phyloP scores from a whole-genome alignment of 2,888 invertebrate genomes.

The Drosophila lacicola region DNA sequence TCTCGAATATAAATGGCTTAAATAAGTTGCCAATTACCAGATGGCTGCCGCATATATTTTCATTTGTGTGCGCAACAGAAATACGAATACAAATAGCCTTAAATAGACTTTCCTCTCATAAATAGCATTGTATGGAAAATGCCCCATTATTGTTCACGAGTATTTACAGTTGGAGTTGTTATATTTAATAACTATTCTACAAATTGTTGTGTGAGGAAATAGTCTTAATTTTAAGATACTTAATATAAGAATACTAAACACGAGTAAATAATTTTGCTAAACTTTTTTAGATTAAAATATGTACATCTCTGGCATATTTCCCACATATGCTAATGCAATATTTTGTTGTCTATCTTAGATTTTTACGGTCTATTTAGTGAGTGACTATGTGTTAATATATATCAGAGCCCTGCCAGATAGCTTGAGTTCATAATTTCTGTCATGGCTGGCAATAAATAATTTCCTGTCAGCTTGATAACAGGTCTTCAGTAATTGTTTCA shows the following conservation, averaged over 20 bases:
- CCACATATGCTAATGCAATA: too few species aligned
- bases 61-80: conserved; percentile 33
- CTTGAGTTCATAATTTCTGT: conserved; percentile 41
- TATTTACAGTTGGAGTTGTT: neutral
- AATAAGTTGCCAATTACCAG: conserved; percentile 65
- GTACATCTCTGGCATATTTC: too few species aligned
- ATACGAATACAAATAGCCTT: conserved; percentile 49
- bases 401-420: conserved; percentile 21
- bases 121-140: conserved; percentile 3
- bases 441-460: conserved; percentile 42
- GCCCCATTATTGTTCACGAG: conserved; percentile 18
- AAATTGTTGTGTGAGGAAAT: neutral
- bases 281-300: too few species aligned
- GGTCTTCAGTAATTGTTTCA: conserved; percentile 11
- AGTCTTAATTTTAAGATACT: too few species aligned
- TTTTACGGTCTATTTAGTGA: too few species aligned
- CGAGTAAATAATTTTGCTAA: neutral
- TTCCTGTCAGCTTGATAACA: conserved; percentile 54
- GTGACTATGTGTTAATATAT: too few species aligned
- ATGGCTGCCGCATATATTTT: conserved; percentile 36
- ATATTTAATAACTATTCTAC: conserved; percentile 14
- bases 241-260: too few species aligned
- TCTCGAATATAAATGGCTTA: conserved; percentile 53
- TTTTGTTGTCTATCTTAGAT: too few species aligned
- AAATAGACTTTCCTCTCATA: conserved; percentile 25